Percentiles rank a stretch among this genome's conserved stretches.
phyloP scores from a whole-genome alignment of 2,888 invertebrate genomes.

The Idaea dimidiata region DNA sequence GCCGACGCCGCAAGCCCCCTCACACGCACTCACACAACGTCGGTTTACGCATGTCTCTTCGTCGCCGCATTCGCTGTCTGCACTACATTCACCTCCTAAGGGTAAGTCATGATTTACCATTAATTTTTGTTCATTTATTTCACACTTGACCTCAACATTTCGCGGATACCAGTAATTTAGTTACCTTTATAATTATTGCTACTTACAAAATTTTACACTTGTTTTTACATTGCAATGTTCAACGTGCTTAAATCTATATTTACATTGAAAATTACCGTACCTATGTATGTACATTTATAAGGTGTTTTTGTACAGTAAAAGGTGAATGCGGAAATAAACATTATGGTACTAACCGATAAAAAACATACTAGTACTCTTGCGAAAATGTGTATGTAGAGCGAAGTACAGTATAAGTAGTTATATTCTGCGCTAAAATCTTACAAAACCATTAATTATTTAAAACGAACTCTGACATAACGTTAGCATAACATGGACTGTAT shows the following conservation, averaged over 20 bases:
- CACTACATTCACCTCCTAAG: slow-evolving; percentile 82
- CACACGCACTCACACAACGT: slow-evolving; percentile 89
- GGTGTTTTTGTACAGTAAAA: neutral
- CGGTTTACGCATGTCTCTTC: slow-evolving; percentile 87
- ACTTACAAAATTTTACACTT: neutral
- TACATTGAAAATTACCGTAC: slow-evolving; percentile 1
- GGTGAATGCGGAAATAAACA: neutral
- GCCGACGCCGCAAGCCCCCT: slow-evolving; percentile 86
- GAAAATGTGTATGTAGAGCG: neutral
- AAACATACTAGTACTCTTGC: neutral
- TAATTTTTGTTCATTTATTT: neutral
- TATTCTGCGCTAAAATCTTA: neutral
- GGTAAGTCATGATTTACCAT: slow-evolving; percentile 14
- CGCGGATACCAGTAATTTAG: neutral
- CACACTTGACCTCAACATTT: neutral
- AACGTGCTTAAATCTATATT: slow-evolving; percentile 3
- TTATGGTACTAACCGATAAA: neutral
- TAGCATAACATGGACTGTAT: no score
- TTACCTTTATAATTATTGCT: no score
- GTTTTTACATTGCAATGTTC: neutral
- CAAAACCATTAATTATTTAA: neutral
- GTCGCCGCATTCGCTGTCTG: slow-evolving; percentile 86
- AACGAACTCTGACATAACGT: neutral
- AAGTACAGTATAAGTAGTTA: neutral
- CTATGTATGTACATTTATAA: neutral